These are phyloP conservation scores for Ophiothrix spiculata DNA, from an alignment of 35 echinoderm and acorn worm genomes.

Conservation along the genomic window DNA sequence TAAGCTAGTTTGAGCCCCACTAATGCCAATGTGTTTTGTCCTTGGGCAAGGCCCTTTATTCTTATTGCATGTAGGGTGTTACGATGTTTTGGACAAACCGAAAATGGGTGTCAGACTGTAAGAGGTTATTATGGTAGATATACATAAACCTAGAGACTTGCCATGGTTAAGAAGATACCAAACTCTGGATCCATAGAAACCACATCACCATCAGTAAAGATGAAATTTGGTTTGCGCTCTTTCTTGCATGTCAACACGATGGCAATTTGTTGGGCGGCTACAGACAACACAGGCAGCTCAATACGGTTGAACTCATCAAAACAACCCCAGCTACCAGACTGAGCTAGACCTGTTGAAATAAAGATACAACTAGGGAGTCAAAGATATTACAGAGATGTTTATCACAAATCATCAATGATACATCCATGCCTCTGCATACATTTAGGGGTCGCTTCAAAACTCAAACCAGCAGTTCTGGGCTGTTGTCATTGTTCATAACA, in stretches of 20 bases:
- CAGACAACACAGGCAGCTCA: slow-evolving; percentile 92
- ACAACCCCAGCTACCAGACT: slow-evolving; percentile 97
- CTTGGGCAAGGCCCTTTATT: too few relatives aligned
- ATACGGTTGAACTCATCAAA: slow-evolving; percentile 99
- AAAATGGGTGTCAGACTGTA: too few relatives aligned
- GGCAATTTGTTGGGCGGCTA: slow-evolving; percentile 92
- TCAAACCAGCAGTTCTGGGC: neutral
- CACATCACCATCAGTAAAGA: slow-evolving; percentile 92
- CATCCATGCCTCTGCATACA: neutral
- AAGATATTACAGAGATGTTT: neutral
- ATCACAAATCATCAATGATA: neutral
- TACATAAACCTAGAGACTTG: too few relatives aligned
- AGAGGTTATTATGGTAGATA: too few relatives aligned
- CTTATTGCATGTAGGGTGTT: too few relatives aligned
- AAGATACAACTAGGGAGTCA: neutral
- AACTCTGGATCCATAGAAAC: slow-evolving; percentile 93
- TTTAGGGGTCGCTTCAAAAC: neutral
- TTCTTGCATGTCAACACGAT: slow-evolving; percentile 93
- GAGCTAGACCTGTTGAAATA: slow-evolving; percentile 76
- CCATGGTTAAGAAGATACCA: slow-evolving; percentile 98
- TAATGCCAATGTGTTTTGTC: too few relatives aligned
- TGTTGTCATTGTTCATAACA: neutral
- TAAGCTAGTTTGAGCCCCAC: too few relatives aligned
- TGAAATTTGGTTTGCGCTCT: slow-evolving; percentile 75
- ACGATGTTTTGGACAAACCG: too few relatives aligned